Percentiles rank a stretch among this genome's conserved stretches.
Conservation (phyloP, 1,140 invertebrate genomes). For the Listronotus oregonensis region DNA sequence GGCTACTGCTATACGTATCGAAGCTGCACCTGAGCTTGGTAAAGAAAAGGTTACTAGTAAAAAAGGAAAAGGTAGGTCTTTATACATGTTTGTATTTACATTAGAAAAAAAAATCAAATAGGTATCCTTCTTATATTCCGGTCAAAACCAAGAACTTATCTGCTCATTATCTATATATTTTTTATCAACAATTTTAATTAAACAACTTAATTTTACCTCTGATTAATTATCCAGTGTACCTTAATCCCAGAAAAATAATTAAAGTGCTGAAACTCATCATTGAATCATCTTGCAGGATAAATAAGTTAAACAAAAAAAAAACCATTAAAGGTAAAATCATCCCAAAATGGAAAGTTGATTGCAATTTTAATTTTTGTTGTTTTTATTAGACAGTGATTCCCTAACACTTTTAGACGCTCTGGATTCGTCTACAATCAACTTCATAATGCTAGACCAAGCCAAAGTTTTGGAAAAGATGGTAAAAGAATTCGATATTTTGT, state of each 20-base stretch:
- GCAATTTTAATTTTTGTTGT: conserved; percentile 14
- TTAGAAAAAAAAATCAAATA: too few species aligned
- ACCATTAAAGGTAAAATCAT: neutral
- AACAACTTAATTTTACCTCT: too few species aligned
- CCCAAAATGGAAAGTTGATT: neutral
- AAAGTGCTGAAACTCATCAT: neutral
- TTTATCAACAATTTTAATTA: too few species aligned
- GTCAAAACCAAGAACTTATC: too few species aligned
- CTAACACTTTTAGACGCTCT: conserved; percentile 26
- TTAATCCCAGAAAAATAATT: too few species aligned
- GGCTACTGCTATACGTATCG: conserved; percentile 50
- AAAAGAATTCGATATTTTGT: conserved; percentile 46
- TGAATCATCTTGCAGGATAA: too few species aligned
- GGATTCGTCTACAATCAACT: conserved; percentile 29
- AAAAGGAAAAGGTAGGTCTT: conserved; percentile 33
- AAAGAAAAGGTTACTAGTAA: conserved; percentile 42
- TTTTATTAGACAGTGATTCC: conserved; percentile 22
- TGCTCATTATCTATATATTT: too few species aligned
- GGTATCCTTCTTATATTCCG: too few species aligned
- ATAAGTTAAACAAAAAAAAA: too few species aligned
- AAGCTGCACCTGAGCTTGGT: conserved; percentile 52
- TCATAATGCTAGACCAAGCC: conserved; percentile 48
- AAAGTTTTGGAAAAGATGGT: conserved; percentile 52
- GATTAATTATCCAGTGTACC: too few species aligned
- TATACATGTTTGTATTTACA: too few species aligned